Evolutionary conservation across 2,797 vertebrate species (phyloP).

Genomic region (Rhinatrema bivittatum): DNA sequence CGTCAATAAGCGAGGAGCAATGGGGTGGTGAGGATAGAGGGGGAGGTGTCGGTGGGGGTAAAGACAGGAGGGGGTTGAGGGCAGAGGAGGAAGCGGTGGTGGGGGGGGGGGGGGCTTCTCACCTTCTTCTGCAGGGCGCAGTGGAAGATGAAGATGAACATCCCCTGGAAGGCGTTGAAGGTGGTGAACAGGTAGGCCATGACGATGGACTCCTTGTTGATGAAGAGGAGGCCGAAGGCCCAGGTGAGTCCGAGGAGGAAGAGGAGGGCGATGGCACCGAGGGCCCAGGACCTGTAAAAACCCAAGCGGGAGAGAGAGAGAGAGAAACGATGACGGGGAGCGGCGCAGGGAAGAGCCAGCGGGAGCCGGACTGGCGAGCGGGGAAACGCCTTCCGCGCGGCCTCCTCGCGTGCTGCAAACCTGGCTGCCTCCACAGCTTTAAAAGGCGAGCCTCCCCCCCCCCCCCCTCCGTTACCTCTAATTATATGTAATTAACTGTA

Average conservation of each 20-base stretch:
- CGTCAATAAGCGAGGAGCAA: too few relatives aligned
- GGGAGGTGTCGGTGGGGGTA: too few relatives aligned
- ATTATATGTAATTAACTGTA: too few relatives aligned
- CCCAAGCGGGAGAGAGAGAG: background rate
- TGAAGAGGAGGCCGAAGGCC: constrained; percentile 86
- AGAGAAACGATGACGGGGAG: background rate
- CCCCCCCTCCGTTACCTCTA: too few relatives aligned
- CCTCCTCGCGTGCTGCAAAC: background rate
- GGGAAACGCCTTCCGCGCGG: background rate
- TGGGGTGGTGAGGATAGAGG: too few relatives aligned
- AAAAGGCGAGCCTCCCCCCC: too few relatives aligned
- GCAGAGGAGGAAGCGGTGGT: too few relatives aligned
- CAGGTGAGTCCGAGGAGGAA: constrained; percentile 85
- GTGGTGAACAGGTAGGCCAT: constrained; percentile 92
- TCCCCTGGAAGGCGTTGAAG: constrained; percentile 91
- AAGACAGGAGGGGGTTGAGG: too few relatives aligned
- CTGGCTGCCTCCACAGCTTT: too few relatives aligned
- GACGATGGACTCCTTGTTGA: constrained; percentile 85
- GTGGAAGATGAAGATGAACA: constrained; percentile 95
- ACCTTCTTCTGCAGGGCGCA: constrained; percentile 93
- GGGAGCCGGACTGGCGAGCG: background rate
- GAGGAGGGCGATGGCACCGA: constrained; percentile 78
- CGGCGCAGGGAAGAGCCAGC: background rate
- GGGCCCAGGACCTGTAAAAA: constrained; percentile 82
- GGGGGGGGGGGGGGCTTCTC: too few relatives aligned